Base-by-base conservation (phyloP, 2,113 vertebrate species). In the Smithornis capensis region DNA sequence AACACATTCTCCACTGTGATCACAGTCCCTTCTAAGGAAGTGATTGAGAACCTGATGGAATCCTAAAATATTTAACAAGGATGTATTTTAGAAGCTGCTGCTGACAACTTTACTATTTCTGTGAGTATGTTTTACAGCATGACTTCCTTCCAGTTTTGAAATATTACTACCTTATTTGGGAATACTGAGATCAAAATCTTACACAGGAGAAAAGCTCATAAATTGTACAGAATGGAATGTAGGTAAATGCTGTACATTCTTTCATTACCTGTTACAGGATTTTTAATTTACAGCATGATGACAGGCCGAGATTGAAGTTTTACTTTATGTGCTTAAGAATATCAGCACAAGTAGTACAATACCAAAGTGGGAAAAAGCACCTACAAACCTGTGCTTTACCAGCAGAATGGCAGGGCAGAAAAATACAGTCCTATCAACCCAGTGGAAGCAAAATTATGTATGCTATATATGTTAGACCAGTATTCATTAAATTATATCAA, bases 101-200 rank as follows among this genome's bases (percentile, higher is more conserved):
- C 92, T 95, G 90, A 91, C 94, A 95, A 95, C 90, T 96, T 93
- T 88, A 95, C 92, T 95, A 95, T 95, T 96, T 92, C 89, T 95
- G 83, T 91, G 87, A 75, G 37, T 91, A 74, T 78, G 68, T 95
- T 96, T 96, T 95, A 93, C 92, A 94, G 92, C 89, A 96, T 45
- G 93, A 96, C 82, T 94, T 92, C 69, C 85, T 89, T 93, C 85
- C 87, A 80, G 5, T 93, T 96, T 55, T 90, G 90, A 94, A 95
- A 83, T 96, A 83, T 87, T 89, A 89, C 73, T 89, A 76, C 93
- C 91, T 93, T 96, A 95, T 97, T 95, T 95, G 91, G 95, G 37
- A 96, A 94, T 86, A 78, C 50, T 5, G 15, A 87, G 68, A 92
- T 80, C 25, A 88, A 92, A 94, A 81, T 78, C 90, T 94, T 86